These are phyloP conservation scores for Stegastes partitus DNA, from an alignment of 2,113 vertebrate genomes.

Conservation along the genomic window DNA sequence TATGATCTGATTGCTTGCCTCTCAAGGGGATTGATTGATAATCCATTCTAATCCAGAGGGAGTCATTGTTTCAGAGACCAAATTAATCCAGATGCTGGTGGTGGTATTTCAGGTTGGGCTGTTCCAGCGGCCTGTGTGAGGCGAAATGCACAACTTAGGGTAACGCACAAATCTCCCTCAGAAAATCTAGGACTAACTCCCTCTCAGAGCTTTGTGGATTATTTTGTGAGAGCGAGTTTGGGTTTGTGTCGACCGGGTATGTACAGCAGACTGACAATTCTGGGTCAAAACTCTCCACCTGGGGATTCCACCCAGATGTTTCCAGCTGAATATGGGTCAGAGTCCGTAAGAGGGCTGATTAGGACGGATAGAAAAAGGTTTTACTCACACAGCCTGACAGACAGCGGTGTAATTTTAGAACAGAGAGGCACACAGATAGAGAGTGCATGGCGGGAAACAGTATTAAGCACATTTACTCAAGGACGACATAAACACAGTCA, in stretches of 20 bases:
- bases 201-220: slow-evolving; percentile 14
- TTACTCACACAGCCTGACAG: slow-evolving; percentile 14
- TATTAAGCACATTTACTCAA: too few relatives aligned
- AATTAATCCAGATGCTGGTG: slow-evolving; percentile 28
- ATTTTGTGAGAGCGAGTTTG: not conserved
- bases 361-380: slow-evolving; percentile 24
- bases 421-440: not conserved
- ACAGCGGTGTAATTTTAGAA: slow-evolving; percentile 16
- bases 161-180: not conserved
- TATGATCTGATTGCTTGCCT: slow-evolving; percentile 52
- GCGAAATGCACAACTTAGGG: slow-evolving; percentile 28
- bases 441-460: too few relatives aligned
- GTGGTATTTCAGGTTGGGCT: not conserved
- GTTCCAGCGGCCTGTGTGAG: not conserved
- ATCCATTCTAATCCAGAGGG: slow-evolving; percentile 72
- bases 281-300: slow-evolving; percentile 59
- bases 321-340: slow-evolving; percentile 59
- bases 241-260: not conserved
- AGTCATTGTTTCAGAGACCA: slow-evolving; percentile 45
- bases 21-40: slow-evolving; percentile 52
- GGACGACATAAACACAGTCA: too few relatives aligned
- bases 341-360: slow-evolving; percentile 39
- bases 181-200: slow-evolving; percentile 4
- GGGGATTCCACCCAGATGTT: slow-evolving; percentile 66
- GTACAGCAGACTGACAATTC: slow-evolving; percentile 21